Evolutionary conservation across 2,797 vertebrate genomes (phyloP).

Genomic region (Streptopelia turtur): DNA sequence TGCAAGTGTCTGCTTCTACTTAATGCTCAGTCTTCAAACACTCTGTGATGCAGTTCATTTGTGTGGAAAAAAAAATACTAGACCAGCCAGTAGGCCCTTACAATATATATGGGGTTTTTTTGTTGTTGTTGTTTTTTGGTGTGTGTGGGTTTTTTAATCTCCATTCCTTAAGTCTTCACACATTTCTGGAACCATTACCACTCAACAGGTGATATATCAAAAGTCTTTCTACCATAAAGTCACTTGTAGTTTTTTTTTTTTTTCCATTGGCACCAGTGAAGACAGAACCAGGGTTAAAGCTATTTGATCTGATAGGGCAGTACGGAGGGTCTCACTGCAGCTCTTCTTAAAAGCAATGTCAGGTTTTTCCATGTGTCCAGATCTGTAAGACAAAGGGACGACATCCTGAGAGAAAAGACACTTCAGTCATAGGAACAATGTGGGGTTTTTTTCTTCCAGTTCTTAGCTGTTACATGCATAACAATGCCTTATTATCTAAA

Average conservation of each 20-base stretch:
- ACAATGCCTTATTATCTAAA: not conserved
- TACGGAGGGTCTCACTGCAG: not conserved
- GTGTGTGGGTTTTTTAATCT: not conserved
- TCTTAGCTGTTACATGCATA: not conserved
- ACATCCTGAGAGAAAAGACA: not conserved
- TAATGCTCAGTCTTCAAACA: not conserved
- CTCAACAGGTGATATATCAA: not conserved
- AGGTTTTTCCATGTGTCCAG: not conserved
- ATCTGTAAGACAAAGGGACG: not conserved
- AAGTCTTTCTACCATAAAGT: not conserved
- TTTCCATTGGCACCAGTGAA: not conserved
- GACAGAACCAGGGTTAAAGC: not conserved
- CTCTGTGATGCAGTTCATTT: not conserved
- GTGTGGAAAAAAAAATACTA: not conserved
- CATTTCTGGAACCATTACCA: not conserved
- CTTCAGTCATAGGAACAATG: not conserved
- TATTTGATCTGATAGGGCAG: accelerated
- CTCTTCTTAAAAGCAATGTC: not conserved
- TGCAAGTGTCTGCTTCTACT: not conserved
- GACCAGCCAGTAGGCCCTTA: not conserved
- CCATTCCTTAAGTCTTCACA: not conserved
- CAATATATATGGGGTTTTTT: not conserved
- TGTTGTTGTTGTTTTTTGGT: no score
- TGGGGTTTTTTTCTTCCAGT: not conserved
- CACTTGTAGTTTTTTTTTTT: not conserved